Percentiles rank a stretch among this genome's conserved stretches.
phyloP scores from a whole-genome alignment of 2,888 invertebrate species.

The Protonemura montana region DNA sequence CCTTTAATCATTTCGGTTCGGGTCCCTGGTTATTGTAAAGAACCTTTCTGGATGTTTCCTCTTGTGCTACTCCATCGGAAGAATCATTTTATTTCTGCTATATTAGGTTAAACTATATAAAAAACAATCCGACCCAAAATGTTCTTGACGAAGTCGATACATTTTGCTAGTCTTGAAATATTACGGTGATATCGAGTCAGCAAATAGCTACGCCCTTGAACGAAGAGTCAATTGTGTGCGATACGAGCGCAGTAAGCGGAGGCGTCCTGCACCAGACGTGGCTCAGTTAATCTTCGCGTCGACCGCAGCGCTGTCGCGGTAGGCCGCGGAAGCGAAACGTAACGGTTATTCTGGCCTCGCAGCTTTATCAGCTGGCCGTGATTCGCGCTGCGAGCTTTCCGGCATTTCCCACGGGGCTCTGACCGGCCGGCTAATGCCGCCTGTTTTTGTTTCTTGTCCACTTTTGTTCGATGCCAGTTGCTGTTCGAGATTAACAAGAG shows the following conservation, averaged over 20 bases:
- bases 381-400: constrained; percentile 29
- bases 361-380: constrained; percentile 30
- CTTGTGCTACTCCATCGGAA: not conserved
- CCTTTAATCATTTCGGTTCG: too few relatives aligned
- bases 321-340: constrained; percentile 14
- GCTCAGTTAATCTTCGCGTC: not conserved
- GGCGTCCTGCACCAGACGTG: not conserved
- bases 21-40: too few relatives aligned
- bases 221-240: not conserved
- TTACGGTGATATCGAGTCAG: not conserved
- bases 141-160: not conserved
- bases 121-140: not conserved
- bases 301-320: not conserved
- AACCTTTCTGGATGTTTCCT: not conserved
- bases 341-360: not conserved
- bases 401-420: constrained; percentile 36
- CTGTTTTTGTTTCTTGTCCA: constrained; percentile 2
- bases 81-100: not conserved
- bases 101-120: not conserved
- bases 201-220: too few relatives aligned
- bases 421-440: too few relatives aligned
- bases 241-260: not conserved
- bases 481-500: not conserved
- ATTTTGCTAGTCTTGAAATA: not conserved
- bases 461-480: not conserved